Evolutionary conservation across 2,113 vertebrate species (phyloP).

Genomic region (Steatornis caripensis): DNA sequence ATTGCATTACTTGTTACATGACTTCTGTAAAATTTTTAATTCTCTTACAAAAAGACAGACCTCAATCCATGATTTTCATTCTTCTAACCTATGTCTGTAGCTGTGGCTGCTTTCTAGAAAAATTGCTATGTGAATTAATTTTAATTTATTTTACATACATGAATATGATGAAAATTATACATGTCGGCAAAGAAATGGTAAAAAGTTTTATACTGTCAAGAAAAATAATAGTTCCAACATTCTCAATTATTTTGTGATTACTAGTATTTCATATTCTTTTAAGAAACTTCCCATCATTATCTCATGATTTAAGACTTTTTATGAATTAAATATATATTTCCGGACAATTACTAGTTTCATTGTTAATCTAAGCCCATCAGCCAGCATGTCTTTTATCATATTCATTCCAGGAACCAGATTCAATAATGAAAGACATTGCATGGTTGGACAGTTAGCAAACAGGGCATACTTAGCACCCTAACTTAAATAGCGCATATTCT

Average conservation of each 20-base stretch:
- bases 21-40: background rate
- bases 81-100: background rate
- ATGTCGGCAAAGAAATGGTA: background rate
- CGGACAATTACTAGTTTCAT: constrained; percentile 61
- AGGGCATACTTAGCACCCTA: background rate
- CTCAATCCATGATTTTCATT: background rate
- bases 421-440: constrained; percentile 40
- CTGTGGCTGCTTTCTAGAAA: background rate
- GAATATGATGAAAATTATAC: constrained; percentile 34
- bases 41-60: background rate
- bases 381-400: constrained; percentile 36
- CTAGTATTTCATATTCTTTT: constrained; percentile 64
- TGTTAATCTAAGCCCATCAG: constrained; percentile 64
- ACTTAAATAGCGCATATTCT: background rate
- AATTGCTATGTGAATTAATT: constrained; percentile 28
- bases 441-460: constrained; percentile 45
- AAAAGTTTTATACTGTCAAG: constrained; percentile 59
- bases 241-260: constrained; percentile 66
- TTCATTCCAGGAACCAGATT: constrained; percentile 2
- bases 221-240: constrained; percentile 59
- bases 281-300: constrained; percentile 50
- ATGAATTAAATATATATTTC: constrained; percentile 70
- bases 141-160: background rate
- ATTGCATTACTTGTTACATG: background rate
- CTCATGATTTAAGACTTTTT: constrained; percentile 64